A percentile compares a stretch with the other conserved stretches of the same genome.
Evolutionary conservation across 1,140 invertebrate species (phyloP).

Genomic region (Brachionus plicatilis): DNA sequence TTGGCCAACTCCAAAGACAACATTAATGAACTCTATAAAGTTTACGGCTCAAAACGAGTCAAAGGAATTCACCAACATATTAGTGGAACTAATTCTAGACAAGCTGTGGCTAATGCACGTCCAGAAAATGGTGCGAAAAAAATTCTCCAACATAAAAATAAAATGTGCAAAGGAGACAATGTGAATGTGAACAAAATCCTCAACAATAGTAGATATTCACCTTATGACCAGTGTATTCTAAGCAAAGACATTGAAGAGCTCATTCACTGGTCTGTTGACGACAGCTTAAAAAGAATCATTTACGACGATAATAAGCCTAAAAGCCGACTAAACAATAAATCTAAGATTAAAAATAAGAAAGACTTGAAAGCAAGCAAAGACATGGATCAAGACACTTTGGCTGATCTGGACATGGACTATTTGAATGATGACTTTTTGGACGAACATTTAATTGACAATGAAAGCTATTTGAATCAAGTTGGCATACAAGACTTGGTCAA

Average conservation of each 20-base stretch:
- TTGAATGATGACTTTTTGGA: neutral
- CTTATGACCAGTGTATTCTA: neutral
- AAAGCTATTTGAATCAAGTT: slow-evolving; percentile 13
- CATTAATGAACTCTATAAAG: slow-evolving; percentile 11
- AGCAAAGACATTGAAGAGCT: neutral
- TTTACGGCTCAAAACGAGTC: slow-evolving; percentile 1
- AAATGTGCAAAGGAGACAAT: neutral
- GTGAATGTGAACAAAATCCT: neutral
- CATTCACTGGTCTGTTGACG: neutral
- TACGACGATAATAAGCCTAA: neutral
- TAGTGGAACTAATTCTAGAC: neutral
- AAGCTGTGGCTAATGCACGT: neutral
- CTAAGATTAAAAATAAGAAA: neutral
- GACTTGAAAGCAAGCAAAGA: neutral
- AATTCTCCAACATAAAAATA: neutral
- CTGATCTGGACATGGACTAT: slow-evolving; percentile 6
- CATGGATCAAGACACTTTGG: neutral
- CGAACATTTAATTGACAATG: neutral
- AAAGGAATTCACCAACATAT: neutral
- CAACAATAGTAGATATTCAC: neutral
- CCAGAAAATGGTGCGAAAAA: neutral
- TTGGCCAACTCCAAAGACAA: neutral
- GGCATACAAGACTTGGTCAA: neutral
- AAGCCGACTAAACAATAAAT: neutral
- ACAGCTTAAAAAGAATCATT: neutral